phyloP scores from a whole-genome alignment of 2,797 vertebrate species.

The Atherinosoma microstoma region DNA sequence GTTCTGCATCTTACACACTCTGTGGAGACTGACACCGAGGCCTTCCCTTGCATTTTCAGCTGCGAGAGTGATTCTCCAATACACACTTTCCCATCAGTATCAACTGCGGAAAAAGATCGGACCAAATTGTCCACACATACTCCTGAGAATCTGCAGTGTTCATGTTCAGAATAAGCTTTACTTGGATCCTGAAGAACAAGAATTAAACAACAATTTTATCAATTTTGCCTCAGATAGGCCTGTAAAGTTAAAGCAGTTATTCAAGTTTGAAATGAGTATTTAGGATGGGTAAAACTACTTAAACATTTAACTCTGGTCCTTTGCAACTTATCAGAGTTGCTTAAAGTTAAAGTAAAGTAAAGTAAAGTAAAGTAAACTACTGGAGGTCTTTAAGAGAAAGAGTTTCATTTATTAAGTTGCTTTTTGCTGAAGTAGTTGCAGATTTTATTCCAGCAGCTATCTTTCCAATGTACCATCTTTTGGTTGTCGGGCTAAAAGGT shows the following conservation, averaged over 20 bases:
- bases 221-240: not conserved
- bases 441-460: not conserved
- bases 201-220: constrained; percentile 9
- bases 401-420: not conserved
- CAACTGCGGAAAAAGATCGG: too few species aligned
- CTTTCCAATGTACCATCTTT: not conserved
- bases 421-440: not conserved
- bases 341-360: too few species aligned
- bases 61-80: too few species aligned
- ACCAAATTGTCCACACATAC: too few species aligned
- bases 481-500: not conserved
- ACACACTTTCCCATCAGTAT: too few species aligned
- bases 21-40: too few species aligned
- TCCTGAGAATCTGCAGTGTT: too few species aligned
- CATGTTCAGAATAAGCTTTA: not conserved
- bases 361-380: not conserved
- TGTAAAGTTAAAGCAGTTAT: constrained; percentile 3
- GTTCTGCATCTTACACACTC: too few species aligned
- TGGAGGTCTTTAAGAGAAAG: not conserved
- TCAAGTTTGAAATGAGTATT: not conserved
- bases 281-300: not conserved
- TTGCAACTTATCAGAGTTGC: not conserved
- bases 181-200: constrained; percentile 12
- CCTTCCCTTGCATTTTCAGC: too few species aligned
- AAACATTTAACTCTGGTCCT: not conserved